Percentiles rank a stretch among this genome's conserved stretches.
Evolutionary conservation across 2,797 vertebrate species (phyloP).

Genomic region (Alca torda): DNA sequence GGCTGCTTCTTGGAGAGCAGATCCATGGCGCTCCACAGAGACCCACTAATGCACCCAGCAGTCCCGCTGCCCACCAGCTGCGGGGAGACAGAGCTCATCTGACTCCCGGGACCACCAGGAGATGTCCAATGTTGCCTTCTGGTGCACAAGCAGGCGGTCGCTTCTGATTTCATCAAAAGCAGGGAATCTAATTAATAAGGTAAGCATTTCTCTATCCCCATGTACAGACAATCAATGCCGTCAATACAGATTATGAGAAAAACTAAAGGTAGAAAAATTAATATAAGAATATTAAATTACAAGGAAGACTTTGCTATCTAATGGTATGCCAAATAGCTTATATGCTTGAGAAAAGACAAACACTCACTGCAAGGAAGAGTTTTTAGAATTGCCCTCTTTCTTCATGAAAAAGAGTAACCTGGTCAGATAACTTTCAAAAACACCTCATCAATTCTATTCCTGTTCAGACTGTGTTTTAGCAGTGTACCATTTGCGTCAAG

Average conservation of each 20-base stretch:
- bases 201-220: neutral
- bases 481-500: neutral
- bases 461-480: neutral
- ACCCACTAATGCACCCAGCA: neutral
- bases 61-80: neutral
- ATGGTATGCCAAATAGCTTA: neutral
- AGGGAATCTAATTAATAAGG: neutral
- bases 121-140: rapidly evolving
- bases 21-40: neutral
- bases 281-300: neutral
- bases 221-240: neutral
- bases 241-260: neutral
- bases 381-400: neutral
- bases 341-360: neutral
- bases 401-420: neutral
- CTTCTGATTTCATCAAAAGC: neutral
- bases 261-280: neutral
- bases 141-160: neutral
- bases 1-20: neutral
- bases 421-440: neutral
- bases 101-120: neutral
- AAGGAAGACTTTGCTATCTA: neutral
- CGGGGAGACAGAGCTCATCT: neutral
- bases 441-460: neutral
- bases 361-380: neutral